These are phyloP conservation scores for Himalopsyche kuldschensis DNA, from an alignment of 2,888 invertebrate species.

Conservation along the genomic window DNA sequence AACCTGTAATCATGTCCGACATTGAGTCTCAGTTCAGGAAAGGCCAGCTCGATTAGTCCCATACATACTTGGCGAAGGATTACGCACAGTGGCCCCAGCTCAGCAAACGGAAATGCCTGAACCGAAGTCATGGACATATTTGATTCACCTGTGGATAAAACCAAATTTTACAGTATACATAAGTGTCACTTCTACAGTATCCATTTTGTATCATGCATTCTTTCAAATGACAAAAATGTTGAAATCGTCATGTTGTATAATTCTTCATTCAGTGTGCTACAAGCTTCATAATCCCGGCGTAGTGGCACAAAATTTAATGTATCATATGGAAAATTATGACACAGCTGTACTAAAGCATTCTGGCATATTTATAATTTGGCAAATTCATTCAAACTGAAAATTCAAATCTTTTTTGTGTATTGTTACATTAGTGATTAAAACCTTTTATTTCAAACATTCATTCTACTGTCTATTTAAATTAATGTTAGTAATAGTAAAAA, in stretches of 20 bases:
- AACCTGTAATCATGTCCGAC: conserved; percentile 64
- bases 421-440: no score
- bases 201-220: no score
- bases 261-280: no score
- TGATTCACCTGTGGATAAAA: conserved; percentile 32
- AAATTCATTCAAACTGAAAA: no score
- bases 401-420: no score
- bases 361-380: no score
- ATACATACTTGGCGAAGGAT: conserved; percentile 78
- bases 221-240: no score
- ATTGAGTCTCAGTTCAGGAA: conserved; percentile 73
- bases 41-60: conserved; percentile 83
- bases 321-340: background rate
- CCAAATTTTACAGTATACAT: background rate
- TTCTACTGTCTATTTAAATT: no score
- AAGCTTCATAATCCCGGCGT: background rate
- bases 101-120: conserved; percentile 71
- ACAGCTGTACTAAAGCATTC: background rate
- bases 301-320: background rate
- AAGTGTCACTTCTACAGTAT: no score
- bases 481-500: no score
- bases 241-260: no score
- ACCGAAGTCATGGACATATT: conserved; percentile 42
- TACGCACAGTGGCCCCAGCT: conserved; percentile 72
- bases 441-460: no score